A percentile compares a stretch with the other conserved stretches of the same genome.
phyloP scores from a whole-genome alignment of 2,113 vertebrate genomes.

The Galeopterus variegatus region DNA sequence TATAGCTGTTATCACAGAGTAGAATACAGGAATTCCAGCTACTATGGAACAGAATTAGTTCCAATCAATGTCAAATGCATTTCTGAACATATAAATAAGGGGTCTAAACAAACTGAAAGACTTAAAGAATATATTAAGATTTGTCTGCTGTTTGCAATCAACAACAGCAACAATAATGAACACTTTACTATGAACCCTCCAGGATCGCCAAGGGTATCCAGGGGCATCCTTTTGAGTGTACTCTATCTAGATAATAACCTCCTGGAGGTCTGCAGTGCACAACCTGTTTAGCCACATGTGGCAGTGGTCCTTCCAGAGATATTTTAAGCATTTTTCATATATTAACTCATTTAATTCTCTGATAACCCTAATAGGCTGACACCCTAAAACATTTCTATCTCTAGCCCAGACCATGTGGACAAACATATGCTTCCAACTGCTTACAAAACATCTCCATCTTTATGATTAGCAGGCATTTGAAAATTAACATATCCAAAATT shows the following conservation, averaged over 20 bases:
- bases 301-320: not conserved
- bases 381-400: not conserved
- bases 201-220: not conserved
- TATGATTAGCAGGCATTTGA: not conserved
- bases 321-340: not conserved
- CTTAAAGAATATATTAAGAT: conserved; percentile 53
- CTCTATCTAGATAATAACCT: not conserved
- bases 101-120: conserved; percentile 64
- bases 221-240: not conserved
- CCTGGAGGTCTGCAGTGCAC: not conserved
- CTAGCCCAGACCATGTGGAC: not conserved
- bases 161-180: conserved; percentile 25
- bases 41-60: conserved; percentile 76
- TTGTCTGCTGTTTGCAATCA: conserved; percentile 63
- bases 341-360: not conserved
- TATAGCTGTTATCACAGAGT: conserved; percentile 71
- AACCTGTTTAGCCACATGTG: not conserved
- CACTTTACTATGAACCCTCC: not conserved
- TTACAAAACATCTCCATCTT: not conserved
- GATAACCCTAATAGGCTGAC: not conserved
- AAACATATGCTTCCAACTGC: not conserved
- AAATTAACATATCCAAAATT: not conserved
- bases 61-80: conserved; percentile 73
- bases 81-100: conserved; percentile 65
- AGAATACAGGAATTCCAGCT: conserved; percentile 67